phyloP scores from a whole-genome alignment of 2,888 invertebrate genomes.

The Dicranocentrus wangi region DNA sequence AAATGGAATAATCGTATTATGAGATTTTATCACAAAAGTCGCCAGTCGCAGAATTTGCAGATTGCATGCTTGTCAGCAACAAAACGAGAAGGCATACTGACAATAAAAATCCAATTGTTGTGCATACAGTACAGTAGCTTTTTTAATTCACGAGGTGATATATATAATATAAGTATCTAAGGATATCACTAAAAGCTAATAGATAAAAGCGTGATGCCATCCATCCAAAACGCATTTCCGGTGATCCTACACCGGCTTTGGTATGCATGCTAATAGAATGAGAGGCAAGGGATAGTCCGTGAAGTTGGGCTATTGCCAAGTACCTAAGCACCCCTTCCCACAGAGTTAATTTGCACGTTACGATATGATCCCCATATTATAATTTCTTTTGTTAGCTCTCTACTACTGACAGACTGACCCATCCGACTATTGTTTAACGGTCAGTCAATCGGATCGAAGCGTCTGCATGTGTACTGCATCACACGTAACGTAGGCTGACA shows the following conservation, averaged over 20 bases:
- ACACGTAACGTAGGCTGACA: no score
- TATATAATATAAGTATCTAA: no score
- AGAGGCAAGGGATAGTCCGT: no score
- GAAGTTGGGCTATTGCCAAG: no score
- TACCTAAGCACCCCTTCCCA: no score
- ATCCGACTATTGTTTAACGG: not conserved
- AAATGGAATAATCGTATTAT: not conserved
- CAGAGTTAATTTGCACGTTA: not conserved
- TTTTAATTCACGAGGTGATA: no score
- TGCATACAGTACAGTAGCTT: no score
- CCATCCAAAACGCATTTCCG: slow-evolving; percentile 38
- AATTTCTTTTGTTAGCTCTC: slow-evolving; percentile 14
- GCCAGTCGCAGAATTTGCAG: not conserved
- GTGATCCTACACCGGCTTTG: slow-evolving; percentile 8
- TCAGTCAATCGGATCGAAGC: not conserved
- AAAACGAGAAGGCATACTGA: not conserved
- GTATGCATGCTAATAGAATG: no score
- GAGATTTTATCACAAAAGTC: slow-evolving; percentile 15
- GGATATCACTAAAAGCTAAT: no score
- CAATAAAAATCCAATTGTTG: no score
- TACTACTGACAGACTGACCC: slow-evolving; percentile 6
- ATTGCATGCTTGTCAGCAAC: not conserved
- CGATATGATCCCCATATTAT: not conserved
- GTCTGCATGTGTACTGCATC: no score
- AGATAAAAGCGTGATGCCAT: slow-evolving; percentile 9